These are phyloP conservation scores for Trachelipus rathkii DNA, from an alignment of 1,140 invertebrate species.

Conservation along the genomic window DNA sequence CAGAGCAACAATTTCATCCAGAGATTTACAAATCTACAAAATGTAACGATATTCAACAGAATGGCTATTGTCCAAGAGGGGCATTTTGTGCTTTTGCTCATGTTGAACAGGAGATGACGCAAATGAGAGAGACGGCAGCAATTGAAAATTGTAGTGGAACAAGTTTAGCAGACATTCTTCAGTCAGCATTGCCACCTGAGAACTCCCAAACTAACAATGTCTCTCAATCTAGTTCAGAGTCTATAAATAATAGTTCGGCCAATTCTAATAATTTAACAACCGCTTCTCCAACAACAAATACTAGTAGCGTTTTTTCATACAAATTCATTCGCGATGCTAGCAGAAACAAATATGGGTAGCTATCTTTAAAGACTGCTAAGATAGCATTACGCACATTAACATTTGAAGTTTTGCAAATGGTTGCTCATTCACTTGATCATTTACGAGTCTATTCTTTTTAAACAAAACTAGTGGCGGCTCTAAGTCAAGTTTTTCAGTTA, in stretches of 20 bases:
- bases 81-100: conserved; percentile 99
- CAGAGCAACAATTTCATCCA: conserved; percentile 98
- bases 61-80: conserved; percentile 92
- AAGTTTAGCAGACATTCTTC: conserved; percentile 77
- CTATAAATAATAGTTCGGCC: background rate
- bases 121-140: conserved; percentile 68
- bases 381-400: background rate
- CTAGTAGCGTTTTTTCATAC: background rate
- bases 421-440: background rate
- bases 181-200: conserved; percentile 69
- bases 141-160: conserved; percentile 68
- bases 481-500: background rate
- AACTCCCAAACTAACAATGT: conserved; percentile 24
- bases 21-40: conserved; percentile 99
- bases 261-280: background rate
- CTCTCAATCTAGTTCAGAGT: conserved; percentile 17
- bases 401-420: too few species aligned
- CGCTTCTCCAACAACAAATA: background rate
- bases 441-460: background rate
- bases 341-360: background rate
- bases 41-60: conserved; percentile 96
- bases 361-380: background rate
- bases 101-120: conserved; percentile 86
- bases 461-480: background rate
- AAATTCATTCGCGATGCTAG: background rate